A percentile compares a stretch with the other conserved stretches of the same genome.
Evolutionary conservation across 2,113 vertebrate genomes (phyloP).

Genomic region (Elephas maximus): DNA sequence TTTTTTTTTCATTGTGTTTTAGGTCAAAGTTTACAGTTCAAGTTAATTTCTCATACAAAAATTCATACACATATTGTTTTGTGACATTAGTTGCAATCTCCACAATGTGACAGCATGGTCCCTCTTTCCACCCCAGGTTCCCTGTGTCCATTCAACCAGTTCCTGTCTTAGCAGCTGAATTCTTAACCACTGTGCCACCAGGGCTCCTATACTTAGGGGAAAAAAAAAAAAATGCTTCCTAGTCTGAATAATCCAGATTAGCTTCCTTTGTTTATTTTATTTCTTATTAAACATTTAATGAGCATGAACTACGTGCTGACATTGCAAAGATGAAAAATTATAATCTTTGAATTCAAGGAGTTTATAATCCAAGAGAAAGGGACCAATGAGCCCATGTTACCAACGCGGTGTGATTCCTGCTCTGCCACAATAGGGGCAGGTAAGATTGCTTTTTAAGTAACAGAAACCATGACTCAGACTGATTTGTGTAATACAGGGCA

Average conservation of each 20-base stretch:
- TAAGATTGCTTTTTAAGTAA: neutral
- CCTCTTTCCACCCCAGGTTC: too few relatives aligned
- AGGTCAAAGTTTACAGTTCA: too few relatives aligned
- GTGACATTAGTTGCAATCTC: too few relatives aligned
- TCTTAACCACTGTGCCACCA: too few relatives aligned
- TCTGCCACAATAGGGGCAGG: neutral
- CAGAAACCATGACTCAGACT: neutral
- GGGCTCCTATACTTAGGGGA: neutral
- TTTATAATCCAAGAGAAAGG: neutral
- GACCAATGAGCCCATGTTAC: neutral
- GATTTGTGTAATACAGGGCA: neutral
- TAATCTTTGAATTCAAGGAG: neutral
- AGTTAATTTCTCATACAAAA: too few relatives aligned
- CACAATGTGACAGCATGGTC: too few relatives aligned
- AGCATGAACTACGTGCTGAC: neutral
- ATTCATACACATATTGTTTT: too few relatives aligned
- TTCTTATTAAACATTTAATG: constrained; percentile 7
- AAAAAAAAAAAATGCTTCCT: neutral
- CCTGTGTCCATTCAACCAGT: too few relatives aligned
- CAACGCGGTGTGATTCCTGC: neutral
- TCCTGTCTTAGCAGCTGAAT: too few relatives aligned
- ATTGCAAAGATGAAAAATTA: neutral
- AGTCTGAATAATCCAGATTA: neutral
- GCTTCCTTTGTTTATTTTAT: neutral
- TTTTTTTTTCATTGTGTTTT: neutral